phyloP scores from a whole-genome alignment of 2,888 invertebrate species.

The Chloroclysta siterata region DNA sequence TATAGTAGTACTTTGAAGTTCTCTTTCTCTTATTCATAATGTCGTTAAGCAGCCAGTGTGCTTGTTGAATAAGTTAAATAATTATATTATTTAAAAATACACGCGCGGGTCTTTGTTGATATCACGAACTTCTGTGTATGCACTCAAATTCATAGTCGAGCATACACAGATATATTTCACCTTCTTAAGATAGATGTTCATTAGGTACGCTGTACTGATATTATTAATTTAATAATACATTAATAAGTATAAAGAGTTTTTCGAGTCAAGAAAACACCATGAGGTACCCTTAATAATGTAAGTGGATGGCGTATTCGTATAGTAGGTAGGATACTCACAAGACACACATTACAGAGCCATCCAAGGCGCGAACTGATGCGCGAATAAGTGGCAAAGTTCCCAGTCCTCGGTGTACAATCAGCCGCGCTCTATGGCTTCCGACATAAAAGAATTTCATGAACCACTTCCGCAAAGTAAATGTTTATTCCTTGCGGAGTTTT shows the following conservation, averaged over 20 bases:
- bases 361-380: conserved; percentile 51
- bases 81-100: background rate
- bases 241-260: too few species aligned
- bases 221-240: too few species aligned
- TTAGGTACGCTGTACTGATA: too few species aligned
- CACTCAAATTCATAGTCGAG: background rate
- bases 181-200: too few species aligned
- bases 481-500: conserved; percentile 43
- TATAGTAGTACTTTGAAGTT: too few species aligned
- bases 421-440: conserved; percentile 44
- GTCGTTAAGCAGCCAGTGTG: background rate
- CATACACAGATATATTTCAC: background rate
- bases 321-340: conserved; percentile 30
- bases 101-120: background rate
- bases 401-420: conserved; percentile 51
- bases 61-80: background rate
- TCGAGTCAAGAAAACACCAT: too few species aligned
- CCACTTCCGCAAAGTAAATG: conserved; percentile 44
- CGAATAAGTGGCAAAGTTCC: conserved; percentile 60
- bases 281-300: background rate
- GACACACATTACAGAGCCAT: conserved; percentile 45
- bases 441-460: conserved; percentile 46
- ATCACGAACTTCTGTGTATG: background rate
- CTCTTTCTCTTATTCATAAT: background rate
- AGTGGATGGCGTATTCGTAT: conserved; percentile 27